A percentile compares a stretch with the other conserved stretches of the same genome.
These are phyloP conservation scores for Manacus vitellinus DNA, from an alignment of 2,113 vertebrate genomes.

Conservation along the genomic window DNA sequence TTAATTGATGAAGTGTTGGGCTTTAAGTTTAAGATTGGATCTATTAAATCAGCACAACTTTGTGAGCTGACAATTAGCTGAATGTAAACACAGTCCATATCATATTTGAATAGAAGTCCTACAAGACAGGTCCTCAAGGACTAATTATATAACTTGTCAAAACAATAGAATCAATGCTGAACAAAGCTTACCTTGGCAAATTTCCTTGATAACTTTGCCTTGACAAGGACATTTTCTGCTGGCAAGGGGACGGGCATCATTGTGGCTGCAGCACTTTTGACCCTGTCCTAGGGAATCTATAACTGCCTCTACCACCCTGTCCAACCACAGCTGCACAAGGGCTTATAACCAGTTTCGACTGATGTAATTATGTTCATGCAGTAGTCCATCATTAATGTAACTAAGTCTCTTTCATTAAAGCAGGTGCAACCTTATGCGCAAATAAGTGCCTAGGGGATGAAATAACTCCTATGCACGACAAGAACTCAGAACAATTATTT, in stretches of 20 bases:
- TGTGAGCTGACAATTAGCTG: neutral
- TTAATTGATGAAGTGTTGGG: neutral
- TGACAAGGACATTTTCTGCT: slow-evolving; percentile 43
- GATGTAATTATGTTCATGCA: slow-evolving; percentile 22
- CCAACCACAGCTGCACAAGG: neutral
- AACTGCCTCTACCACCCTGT: neutral
- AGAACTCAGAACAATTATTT: slow-evolving; percentile 44
- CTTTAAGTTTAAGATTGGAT: neutral
- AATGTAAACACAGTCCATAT: neutral
- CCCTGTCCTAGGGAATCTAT: slow-evolving; percentile 18
- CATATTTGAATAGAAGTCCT: neutral
- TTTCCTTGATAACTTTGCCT: slow-evolving; percentile 14
- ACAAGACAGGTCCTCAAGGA: neutral
- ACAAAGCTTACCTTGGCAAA: slow-evolving; percentile 21
- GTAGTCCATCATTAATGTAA: slow-evolving; percentile 40
- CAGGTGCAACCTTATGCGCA: slow-evolving; percentile 16
- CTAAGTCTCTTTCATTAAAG: slow-evolving; percentile 39
- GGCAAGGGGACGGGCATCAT: slow-evolving; percentile 24
- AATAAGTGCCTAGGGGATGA: slow-evolving; percentile 59
- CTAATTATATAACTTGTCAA: neutral
- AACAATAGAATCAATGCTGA: slow-evolving; percentile 15
- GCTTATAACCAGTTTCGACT: slow-evolving; percentile 30
- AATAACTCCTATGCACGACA: slow-evolving; percentile 36
- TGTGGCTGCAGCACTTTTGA: slow-evolving; percentile 44
- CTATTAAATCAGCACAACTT: neutral